Conservation (phyloP, 2,113 vertebrate genomes). For the Phasianus colchicus region DNA sequence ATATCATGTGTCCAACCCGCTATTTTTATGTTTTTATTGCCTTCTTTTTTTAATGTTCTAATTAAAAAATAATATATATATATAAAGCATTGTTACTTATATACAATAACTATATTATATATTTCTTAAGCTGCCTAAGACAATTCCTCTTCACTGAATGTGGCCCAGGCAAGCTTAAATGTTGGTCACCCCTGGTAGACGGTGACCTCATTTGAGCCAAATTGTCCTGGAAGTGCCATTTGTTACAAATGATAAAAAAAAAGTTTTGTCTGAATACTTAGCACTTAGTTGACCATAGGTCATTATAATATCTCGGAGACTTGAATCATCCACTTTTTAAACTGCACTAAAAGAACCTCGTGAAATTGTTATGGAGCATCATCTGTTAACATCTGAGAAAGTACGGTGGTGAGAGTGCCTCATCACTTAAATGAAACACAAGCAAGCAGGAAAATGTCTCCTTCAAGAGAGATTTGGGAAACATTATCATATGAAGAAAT, state of each 20-base stretch:
- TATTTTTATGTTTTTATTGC: no score
- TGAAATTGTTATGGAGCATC: background rate
- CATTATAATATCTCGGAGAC: background rate
- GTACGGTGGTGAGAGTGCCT: rapidly evolving
- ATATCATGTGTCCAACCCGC: no score
- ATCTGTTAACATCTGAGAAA: background rate
- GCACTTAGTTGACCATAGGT: background rate
- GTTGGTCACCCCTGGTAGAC: background rate
- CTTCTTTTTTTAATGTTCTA: no score
- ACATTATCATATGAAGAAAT: background rate
- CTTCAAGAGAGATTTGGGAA: background rate
- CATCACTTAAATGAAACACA: background rate
- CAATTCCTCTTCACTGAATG: background rate
- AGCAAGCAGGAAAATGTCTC: rapidly evolving
- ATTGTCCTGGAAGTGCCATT: background rate
- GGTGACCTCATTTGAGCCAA: background rate
- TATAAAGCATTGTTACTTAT: background rate
- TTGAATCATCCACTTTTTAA: background rate
- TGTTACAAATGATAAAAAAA: background rate
- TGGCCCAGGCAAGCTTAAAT: background rate
- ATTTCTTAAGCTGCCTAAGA: background rate
- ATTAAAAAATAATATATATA: no score
- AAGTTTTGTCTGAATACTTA: background rate
- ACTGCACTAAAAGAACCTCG: background rate
- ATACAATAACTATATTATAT: background rate